Evolutionary conservation across 2,888 invertebrate species (phyloP).

Genomic region (Megaustenia siamemsis): DNA sequence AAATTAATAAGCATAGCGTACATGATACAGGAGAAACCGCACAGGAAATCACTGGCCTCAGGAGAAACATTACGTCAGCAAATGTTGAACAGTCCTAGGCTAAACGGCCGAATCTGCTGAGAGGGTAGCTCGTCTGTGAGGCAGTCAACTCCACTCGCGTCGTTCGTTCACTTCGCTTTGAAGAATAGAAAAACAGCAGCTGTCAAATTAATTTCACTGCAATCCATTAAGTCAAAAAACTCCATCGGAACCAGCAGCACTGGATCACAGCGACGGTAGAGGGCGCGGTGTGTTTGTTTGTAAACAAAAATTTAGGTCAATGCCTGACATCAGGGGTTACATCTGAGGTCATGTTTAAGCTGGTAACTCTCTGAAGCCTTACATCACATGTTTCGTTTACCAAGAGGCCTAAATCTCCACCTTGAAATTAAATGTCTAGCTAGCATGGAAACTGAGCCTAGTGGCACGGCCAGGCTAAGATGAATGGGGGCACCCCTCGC

Average conservation of each 20-base stretch:
- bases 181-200: neutral
- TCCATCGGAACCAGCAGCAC: neutral
- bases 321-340: neutral
- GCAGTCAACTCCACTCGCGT: no score
- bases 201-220: neutral
- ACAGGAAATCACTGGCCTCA: no score
- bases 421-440: neutral
- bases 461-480: neutral
- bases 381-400: neutral
- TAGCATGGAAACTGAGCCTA: neutral
- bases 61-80: no score
- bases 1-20: no score
- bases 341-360: neutral
- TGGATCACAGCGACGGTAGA: neutral
- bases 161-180: neutral
- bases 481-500: neutral
- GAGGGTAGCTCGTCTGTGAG: no score
- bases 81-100: no score
- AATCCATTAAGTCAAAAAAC: constrained; percentile 2
- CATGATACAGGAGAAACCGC: no score
- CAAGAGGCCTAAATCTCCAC: neutral
- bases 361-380: neutral
- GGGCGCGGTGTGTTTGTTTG: constrained; percentile 38
- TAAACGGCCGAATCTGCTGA: no score
- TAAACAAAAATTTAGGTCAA: constrained; percentile 33